A percentile compares a stretch with the other conserved stretches of the same genome.
These are phyloP conservation scores for Andrena haemorrhoa DNA, from an alignment of 2,888 invertebrate species.

Conservation along the genomic window DNA sequence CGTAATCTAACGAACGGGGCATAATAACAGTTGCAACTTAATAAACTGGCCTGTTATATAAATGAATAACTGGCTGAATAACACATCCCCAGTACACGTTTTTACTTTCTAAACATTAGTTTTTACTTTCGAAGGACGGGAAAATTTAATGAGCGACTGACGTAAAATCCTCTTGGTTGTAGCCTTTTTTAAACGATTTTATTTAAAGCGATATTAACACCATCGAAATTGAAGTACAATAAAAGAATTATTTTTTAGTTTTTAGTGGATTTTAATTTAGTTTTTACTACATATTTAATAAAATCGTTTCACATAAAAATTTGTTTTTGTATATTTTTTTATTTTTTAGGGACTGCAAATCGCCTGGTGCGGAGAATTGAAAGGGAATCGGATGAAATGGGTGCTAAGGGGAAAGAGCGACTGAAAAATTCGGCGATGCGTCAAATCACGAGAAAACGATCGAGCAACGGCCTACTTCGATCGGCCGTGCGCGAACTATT, in stretches of 20 bases:
- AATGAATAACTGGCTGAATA: conserved; percentile 16
- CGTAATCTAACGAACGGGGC: conserved; percentile 47
- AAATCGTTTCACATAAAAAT: too few species aligned
- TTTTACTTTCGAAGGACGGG: conserved; percentile 38
- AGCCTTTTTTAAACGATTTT: too few species aligned
- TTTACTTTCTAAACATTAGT: background rate
- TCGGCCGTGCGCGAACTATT: conserved; percentile 69
- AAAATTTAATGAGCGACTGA: background rate
- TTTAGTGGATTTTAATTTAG: too few species aligned
- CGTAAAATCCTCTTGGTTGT: too few species aligned
- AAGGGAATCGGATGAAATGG: background rate
- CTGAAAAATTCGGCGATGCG: conserved; percentile 37
- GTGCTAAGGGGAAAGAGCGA: background rate
- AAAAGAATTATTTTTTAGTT: too few species aligned
- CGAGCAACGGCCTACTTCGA: conserved; percentile 71
- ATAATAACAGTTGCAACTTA: conserved; percentile 45
- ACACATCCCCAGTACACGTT: background rate
- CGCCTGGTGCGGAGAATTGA: background rate
- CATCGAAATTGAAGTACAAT: too few species aligned
- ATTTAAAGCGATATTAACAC: too few species aligned
- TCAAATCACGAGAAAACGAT: conserved; percentile 46
- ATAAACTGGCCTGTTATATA: conserved; percentile 50
- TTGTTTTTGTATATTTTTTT: too few species aligned
- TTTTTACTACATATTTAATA: too few species aligned
- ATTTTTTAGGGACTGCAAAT: background rate